phyloP scores from a whole-genome alignment of 2,113 vertebrate genomes.

The Corythornis cristatus region DNA sequence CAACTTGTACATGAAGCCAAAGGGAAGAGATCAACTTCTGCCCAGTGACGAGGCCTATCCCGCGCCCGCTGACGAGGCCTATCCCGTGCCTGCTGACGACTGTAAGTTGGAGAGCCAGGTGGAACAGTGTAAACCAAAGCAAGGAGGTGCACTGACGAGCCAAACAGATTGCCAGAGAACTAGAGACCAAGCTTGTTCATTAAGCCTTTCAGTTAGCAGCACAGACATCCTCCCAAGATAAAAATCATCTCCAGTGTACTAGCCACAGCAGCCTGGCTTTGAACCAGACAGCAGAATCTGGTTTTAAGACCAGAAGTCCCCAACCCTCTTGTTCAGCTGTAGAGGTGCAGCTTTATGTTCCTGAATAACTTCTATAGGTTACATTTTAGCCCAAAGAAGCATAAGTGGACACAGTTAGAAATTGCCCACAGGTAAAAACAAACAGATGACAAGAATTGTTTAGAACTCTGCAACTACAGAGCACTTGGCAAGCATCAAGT shows the following conservation, averaged over 20 bases:
- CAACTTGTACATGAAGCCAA: not conserved
- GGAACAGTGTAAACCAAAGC: not conserved
- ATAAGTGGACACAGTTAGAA: not conserved
- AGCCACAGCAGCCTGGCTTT: not conserved
- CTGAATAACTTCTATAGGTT: not conserved
- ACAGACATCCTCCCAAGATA: not conserved
- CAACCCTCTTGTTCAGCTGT: not conserved
- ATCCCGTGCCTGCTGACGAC: not conserved
- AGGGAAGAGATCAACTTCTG: not conserved
- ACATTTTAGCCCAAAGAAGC: not conserved
- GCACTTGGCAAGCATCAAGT: not conserved
- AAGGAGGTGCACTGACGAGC: not conserved
- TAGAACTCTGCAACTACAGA: not conserved
- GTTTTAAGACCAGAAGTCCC: not conserved
- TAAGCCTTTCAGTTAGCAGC: not conserved
- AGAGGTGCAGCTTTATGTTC: not conserved
- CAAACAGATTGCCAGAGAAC: not conserved
- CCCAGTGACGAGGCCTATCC: not conserved
- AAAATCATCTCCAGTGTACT: not conserved
- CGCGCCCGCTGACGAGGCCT: not conserved
- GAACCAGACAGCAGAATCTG: not conserved
- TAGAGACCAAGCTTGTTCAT: not conserved
- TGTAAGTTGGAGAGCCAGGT: not conserved
- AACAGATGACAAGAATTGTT: not conserved
- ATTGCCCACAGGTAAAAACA: not conserved